These are phyloP conservation scores for Protobothrops flavoviridis DNA, from an alignment of 2,113 vertebrate species.

Conservation along the genomic window DNA sequence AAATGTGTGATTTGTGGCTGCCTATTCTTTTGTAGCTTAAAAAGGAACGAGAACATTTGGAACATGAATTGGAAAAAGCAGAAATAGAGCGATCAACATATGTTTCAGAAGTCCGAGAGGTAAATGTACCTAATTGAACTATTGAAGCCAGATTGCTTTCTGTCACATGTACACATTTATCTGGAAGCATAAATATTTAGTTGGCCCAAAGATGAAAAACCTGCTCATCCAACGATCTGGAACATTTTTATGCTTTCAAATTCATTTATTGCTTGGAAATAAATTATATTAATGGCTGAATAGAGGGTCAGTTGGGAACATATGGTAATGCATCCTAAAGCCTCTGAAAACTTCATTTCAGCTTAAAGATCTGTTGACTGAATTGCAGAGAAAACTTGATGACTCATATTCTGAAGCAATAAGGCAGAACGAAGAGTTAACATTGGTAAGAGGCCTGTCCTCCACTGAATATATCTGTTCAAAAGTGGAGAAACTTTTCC, in stretches of 20 bases:
- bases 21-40: conserved; percentile 76
- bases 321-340: conserved; percentile 72
- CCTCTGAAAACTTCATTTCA: conserved; percentile 95
- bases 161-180: not conserved
- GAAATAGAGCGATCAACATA: conserved; percentile 91
- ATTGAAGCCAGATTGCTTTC: conserved; percentile 14
- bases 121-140: conserved; percentile 62
- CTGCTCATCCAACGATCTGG: conserved; percentile 47
- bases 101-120: conserved; percentile 95
- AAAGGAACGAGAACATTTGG: conserved; percentile 89
- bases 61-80: conserved; percentile 89
- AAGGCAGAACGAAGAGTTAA: conserved; percentile 99
- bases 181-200: conserved; percentile 35
- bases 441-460: conserved; percentile 89
- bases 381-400: conserved; percentile 99
- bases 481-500: conserved; percentile 63
- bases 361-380: conserved; percentile 99
- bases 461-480: conserved; percentile 59
- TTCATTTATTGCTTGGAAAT: conserved; percentile 47
- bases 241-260: conserved; percentile 43
- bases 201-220: conserved; percentile 49
- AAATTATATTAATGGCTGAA: conserved; percentile 35
- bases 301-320: not conserved
- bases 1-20: conserved; percentile 10
- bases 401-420: conserved; percentile 98